Evolutionary conservation across 2,113 vertebrate species (phyloP), one percentile per base, ranked within the genome.

Genomic region (Taxidea taxus): DNA sequence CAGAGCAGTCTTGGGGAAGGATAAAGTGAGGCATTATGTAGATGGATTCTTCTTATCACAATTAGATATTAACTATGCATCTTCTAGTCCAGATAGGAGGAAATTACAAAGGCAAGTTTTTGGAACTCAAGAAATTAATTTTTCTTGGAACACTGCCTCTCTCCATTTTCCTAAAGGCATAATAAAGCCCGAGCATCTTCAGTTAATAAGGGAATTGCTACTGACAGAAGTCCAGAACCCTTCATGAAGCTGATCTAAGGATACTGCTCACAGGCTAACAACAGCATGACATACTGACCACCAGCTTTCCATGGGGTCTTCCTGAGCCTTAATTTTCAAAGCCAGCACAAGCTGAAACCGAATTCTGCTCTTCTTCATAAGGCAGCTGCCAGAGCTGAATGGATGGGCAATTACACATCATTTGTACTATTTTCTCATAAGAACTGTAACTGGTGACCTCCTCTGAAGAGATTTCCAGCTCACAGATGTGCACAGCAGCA

Each of bases 41-140:
- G 39, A 74, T n/a, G 1, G 20, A 68, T 34, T 37, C 72, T 87
- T 91, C 42, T 90, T 21, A n/a, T 42, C 87, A 62, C 21, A 58
- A 16, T 34, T n/a, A 88, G 47, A 25, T n/a, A 60, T 29, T 93
- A 75, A 92, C 18, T 60, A 29, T 44, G 66, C 6, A 49, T 75
- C 51, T 37, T 34, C 39, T 66, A 51, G 34, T 86, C 42, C 18
- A 91, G 91, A 74, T 14, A 62, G 68, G 23, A 89, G 49, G 66
- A 94, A 90, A 94, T 37, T 66, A 93, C 34, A 78, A 87, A 97
- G 25, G 34, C 18, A 82, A 85, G 31, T 49, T 75, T 96, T 84
- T 44, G 37, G 37, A 91, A 91, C 29, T 84, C 49, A 91, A 87
- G 49, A 95, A 75, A 84, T 14, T 70, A 60, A 66, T 44, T 87